Evolutionary conservation across 2,797 vertebrate species (phyloP), one percentile per base, ranked within the genome.

Genomic region (Chloroceryle amazona): DNA sequence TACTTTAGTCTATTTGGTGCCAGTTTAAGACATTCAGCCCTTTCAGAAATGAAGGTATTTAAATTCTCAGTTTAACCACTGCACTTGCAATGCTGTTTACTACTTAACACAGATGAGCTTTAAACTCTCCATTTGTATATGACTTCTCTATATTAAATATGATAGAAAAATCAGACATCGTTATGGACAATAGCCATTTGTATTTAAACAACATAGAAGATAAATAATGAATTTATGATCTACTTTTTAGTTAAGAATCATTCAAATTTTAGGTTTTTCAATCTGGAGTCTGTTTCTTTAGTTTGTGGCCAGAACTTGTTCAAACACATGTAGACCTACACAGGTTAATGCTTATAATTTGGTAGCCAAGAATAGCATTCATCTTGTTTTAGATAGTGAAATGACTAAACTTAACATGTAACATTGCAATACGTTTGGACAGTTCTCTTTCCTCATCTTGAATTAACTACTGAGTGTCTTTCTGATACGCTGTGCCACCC

Each of bases 31-130:
- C 41, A 6, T 66, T 52, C 33, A 41, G 6, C 5, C 22, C 3
- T 54, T 89, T 44, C 31, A 47, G 54, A 95, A 87, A 60, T 37
- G 7, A 49, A 58, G 10, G 3, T 28, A 51, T 79, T 81, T 86
- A 62, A 66, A 29, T 44, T 2, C 11, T 81, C 11, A 1, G 2
- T 84, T 84, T 95, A 81, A 81, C 11, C 5, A 70, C 26, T 75
- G 9, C 28, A 72, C 0, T 0, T 19, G 4, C 19, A 26, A 5
- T 41, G 2, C 1, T 81, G 17, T 84, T 81, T 68, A 8, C 18
- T 57, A 14, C 14, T 86, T 92, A 25, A 44, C 4, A 15, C 4
- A 86, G 23, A 3, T 10, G 39, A 44, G 4, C 15, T 86, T 72
- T 81, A 41, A 78, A 67, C 3, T 72, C 26, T 79, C 9, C 1